Base-by-base conservation (phyloP, 2,113 vertebrate genomes). In the Pseudolaguvia tuberculata region DNA sequence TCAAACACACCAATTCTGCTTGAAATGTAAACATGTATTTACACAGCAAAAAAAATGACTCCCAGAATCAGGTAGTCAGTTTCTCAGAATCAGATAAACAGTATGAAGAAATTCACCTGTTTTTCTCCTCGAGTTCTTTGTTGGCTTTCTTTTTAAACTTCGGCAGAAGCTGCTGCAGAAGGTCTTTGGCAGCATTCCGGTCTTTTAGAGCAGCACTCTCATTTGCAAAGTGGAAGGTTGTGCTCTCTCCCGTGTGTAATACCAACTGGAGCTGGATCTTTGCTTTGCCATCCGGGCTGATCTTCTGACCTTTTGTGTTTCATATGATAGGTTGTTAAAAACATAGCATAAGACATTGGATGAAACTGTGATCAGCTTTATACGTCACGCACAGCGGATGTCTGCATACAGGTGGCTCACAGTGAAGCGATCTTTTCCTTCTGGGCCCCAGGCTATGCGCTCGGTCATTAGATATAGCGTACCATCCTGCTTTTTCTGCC, bases 81-180 rank as follows among this genome's bases (percentile, higher is more conserved):
- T n/a, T n/a, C n/a, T n/a, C n/a, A n/a, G n/a, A n/a, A n/a, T n/a
- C n/a, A n/a, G n/a, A n/a, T n/a, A n/a, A n/a, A n/a, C n/a, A n/a
- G n/a, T n/a, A n/a, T n/a, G n/a, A n/a, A n/a, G n/a, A n/a, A n/a
- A n/a, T n/a, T 73, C 79, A 96, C 97, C 95, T 94, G 92, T 99
- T 99, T 85, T 99, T 99, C 81, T 99, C 96, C 80, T 99, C 97
- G 63, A 99, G 91, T 80, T 99, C 96, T 85, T 98, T 98, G 87
- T 99, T 99, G 56, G 97, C 94, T 91, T 97, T 98, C 88, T 93
- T 96, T 88, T 98, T 98, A 89, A 99, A 99, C 83, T 96, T 98
- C 73, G 96, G 97, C 72, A 99, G 90, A 39, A 99, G 89, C 79
- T 99, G 96, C 83, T 99, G 97, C 82, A 99, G 92, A 83, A 99